Evolutionary conservation across 2,113 vertebrate species (phyloP).

Genomic region (Saguinus imperator): DNA sequence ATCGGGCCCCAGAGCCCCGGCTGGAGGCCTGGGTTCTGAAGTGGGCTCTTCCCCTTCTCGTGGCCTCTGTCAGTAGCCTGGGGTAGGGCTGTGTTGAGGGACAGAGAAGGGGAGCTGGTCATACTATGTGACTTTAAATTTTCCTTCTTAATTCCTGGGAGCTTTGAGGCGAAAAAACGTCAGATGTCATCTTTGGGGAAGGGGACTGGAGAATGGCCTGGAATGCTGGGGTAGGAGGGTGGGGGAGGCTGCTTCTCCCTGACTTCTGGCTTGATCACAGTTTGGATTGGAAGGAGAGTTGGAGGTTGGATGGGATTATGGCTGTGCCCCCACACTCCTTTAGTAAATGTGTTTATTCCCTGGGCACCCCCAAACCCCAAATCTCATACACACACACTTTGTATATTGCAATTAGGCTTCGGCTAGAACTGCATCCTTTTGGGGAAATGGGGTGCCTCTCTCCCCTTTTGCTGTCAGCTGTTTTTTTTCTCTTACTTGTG

Average conservation of each 20-base stretch:
- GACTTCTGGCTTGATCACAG: slow-evolving; percentile 37
- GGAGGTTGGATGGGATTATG: slow-evolving; percentile 41
- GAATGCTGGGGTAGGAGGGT: slow-evolving; percentile 29
- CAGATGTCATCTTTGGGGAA: slow-evolving; percentile 73
- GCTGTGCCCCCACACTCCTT: not conserved
- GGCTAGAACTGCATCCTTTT: not conserved
- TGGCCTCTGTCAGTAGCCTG: slow-evolving; percentile 69
- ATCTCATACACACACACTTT: not conserved
- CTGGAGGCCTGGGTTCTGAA: slow-evolving; percentile 59
- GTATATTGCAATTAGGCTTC: slow-evolving; percentile 21
- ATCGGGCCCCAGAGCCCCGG: slow-evolving; percentile 55
- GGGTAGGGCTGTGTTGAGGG: slow-evolving; percentile 24
- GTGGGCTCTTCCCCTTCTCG: slow-evolving; percentile 39
- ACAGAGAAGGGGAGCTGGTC: not conserved
- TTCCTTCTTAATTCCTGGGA: slow-evolving; percentile 75
- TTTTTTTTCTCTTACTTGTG: slow-evolving; percentile 58
- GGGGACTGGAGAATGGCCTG: slow-evolving; percentile 63
- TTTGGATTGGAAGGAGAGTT: slow-evolving; percentile 58
- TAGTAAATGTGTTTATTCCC: slow-evolving; percentile 39
- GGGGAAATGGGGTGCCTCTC: not conserved
- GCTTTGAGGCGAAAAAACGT: slow-evolving; percentile 65
- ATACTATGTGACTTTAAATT: slow-evolving; percentile 72
- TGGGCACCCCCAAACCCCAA: not conserved
- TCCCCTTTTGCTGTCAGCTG: not conserved
- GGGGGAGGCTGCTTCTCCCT: not conserved